Percentiles rank a stretch among this genome's conserved stretches.
phyloP scores from a whole-genome alignment of 2,113 vertebrate species.

The Leptodactylus fuscus region DNA sequence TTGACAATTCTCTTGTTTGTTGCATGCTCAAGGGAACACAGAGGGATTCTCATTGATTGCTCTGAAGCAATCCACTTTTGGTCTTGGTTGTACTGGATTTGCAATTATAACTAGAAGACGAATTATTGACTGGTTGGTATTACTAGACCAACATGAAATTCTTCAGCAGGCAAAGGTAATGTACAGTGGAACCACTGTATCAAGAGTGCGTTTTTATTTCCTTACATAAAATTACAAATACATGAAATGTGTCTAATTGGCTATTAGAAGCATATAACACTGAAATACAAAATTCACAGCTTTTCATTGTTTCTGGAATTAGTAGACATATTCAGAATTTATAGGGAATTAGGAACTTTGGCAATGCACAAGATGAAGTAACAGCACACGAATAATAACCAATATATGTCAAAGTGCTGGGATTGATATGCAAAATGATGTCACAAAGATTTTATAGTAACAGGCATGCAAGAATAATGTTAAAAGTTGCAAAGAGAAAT shows the following conservation, averaged over 20 bases:
- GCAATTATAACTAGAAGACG: slow-evolving; percentile 79
- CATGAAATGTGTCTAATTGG: neutral
- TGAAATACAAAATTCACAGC: neutral
- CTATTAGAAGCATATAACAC: neutral
- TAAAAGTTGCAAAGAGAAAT: no score
- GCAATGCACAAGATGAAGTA: no score
- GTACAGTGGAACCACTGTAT: slow-evolving; percentile 47
- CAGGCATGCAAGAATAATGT: no score
- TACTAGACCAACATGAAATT: slow-evolving; percentile 76
- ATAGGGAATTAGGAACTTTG: no score
- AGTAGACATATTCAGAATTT: no score
- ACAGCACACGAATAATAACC: no score
- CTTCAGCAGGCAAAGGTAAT: slow-evolving; percentile 69
- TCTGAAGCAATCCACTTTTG: slow-evolving; percentile 80
- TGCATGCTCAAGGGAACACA: slow-evolving; percentile 71
- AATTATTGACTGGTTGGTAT: slow-evolving; percentile 82
- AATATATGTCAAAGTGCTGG: no score
- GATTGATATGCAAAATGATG: no score
- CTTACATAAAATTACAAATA: neutral
- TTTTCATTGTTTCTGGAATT: neutral
- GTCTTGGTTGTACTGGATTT: slow-evolving; percentile 81
- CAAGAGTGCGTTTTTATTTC: neutral
- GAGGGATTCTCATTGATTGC: slow-evolving; percentile 80
- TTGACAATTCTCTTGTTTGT: slow-evolving; percentile 74
- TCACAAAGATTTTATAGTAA: no score